Evolutionary conservation across 2,888 invertebrate species (phyloP).

Genomic region (Globia sparganii): DNA sequence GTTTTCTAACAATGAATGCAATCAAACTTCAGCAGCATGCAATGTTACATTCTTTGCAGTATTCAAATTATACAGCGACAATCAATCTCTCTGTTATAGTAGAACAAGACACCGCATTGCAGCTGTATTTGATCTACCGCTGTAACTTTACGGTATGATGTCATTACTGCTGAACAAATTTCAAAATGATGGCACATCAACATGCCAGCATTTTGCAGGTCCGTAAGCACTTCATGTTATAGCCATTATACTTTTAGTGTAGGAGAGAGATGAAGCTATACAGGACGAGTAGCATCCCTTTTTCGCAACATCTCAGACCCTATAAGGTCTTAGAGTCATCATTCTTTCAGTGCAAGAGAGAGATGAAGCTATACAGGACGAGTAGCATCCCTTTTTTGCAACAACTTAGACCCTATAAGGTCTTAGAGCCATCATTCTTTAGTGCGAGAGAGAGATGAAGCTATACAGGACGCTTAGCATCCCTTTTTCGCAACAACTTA

Average conservation of each 20-base stretch:
- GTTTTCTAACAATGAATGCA: not conserved
- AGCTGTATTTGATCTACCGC: conserved; percentile 7
- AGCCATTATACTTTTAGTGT: not conserved
- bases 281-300: not conserved
- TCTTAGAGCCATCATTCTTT: no score
- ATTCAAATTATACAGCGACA: not conserved
- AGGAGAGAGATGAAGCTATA: not conserved
- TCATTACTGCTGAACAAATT: not conserved
- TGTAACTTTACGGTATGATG: not conserved
- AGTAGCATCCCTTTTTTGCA: no score
- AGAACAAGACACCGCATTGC: conserved; percentile 22
- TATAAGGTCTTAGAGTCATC: no score
- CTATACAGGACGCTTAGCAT: no score
- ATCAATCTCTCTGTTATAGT: not conserved
- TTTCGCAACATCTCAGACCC: no score
- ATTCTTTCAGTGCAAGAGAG: no score
- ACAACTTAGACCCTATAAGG: no score
- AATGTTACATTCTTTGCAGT: not conserved
- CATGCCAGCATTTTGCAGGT: not conserved
- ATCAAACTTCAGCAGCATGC: not conserved
- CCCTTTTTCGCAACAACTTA: no score
- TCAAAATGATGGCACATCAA: not conserved
- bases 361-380: no score
- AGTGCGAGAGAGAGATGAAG: no score
- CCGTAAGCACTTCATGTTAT: not conserved